Evolutionary conservation across 1,140 invertebrate genomes (phyloP), one percentile per base, ranked within the genome.

Genomic region (Apis cerana): DNA sequence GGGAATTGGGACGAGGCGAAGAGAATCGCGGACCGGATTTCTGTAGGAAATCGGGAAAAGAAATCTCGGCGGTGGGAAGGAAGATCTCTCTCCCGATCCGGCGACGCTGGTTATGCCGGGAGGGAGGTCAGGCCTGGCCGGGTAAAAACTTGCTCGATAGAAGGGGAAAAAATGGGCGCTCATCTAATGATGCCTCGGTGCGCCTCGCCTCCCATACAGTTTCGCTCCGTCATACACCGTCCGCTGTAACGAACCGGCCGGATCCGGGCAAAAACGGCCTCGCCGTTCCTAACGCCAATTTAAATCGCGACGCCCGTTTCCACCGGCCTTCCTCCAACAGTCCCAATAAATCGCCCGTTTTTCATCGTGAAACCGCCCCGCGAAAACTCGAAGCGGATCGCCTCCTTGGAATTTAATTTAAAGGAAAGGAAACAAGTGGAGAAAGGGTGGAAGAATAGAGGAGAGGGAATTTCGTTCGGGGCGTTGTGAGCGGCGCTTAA

Each of bases 121-220:
- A 54, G 50, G n/a, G 75, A 64, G 75, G 77, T 70, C 61, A 33
- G n/a, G 54, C 17, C 11, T 58, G 23, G 5, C 56, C 7, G 54
- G 21, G 67, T 79, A 79, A 79, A 71, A 79, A 79, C 77, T 79
- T 79, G 77, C 77, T 21, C n/a, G 67, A 62, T 70, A 48, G 69
- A 33, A 23, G 43, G 7, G 58, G 11, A 79, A 79, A 79, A 79
- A 79, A 79, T 79, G 67, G 56, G 33, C 77, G n/a, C 43, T 79
- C 56, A 79, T 61, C 77, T 79, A 71, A 79, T 79, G 77, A 79
- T 78, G 76, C 65, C 77, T 33, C 33, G 33, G 64, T 17, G 52
- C 62, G 50, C 33, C 72, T n/a, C 33, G 67, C 50, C 54, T 54
- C 15, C 69, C n/a, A 1, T 69, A 43, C 33, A 27, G 33, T 33